Conservation (phyloP, 2,888 invertebrate species). For the Pachydiplax longipennis region DNA sequence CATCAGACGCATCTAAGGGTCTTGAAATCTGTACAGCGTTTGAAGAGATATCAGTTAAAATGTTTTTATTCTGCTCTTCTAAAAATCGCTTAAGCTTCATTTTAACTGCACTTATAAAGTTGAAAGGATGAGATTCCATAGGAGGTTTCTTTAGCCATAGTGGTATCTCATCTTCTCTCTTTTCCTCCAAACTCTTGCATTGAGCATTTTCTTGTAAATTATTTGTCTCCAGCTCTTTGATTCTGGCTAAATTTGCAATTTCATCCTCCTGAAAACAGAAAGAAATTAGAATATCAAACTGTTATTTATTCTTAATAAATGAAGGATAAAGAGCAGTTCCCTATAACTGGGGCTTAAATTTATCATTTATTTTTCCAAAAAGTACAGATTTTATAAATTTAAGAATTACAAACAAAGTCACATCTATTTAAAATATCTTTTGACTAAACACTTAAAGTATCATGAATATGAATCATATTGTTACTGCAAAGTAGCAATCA, state of each 20-base stretch:
- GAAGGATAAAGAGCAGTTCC: too few relatives aligned
- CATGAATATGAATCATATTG: too few relatives aligned
- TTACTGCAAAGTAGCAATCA: too few relatives aligned
- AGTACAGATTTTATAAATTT: too few relatives aligned
- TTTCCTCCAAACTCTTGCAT: background rate
- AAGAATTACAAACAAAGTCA: too few relatives aligned
- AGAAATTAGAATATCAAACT: background rate
- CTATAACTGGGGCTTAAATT: too few relatives aligned
- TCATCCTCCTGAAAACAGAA: background rate
- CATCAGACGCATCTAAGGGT: background rate
- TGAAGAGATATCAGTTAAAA: background rate
- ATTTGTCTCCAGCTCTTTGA: background rate
- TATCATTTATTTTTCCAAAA: too few relatives aligned
- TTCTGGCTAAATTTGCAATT: background rate
- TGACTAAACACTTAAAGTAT: too few relatives aligned
- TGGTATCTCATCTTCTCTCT: background rate
- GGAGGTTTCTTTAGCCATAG: slow-evolving; percentile 23
- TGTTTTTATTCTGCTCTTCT: slow-evolving; percentile 11
- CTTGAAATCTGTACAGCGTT: background rate
- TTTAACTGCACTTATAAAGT: slow-evolving; percentile 44
- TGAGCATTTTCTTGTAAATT: background rate
- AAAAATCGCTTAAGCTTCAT: slow-evolving; percentile 29
- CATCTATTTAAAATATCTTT: too few relatives aligned
- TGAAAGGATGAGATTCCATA: slow-evolving; percentile 21
- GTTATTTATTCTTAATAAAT: too few relatives aligned